Base-by-base conservation (phyloP, 2,113 vertebrate genomes). In the Macaca nemestrina region DNA sequence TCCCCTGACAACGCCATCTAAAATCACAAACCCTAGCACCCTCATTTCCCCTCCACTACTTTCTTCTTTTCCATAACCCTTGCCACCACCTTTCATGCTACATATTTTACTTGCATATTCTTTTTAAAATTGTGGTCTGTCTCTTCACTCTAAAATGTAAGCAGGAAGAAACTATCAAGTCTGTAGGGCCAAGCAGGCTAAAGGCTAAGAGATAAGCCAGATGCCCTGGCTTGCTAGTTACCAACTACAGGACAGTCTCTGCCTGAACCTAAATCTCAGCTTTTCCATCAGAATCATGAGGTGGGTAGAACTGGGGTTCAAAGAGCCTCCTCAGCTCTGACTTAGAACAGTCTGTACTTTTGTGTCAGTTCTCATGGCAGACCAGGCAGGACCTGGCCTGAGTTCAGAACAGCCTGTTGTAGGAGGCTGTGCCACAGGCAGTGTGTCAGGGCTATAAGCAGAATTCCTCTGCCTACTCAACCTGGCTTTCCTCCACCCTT, bases 301-400 rank as follows among this genome's bases (percentile, higher is more conserved):
- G 86, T 93, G 72, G 76, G 88, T 81, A 45, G 91, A 64, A 90
- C 18, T 50, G 25, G 25, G 50, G 55, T 35, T 75, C 84, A 55
- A 94, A 92, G 55, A 73, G 23, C 73, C 82, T 89, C 17, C n/a
- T 93, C 52, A 27, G 68, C 68, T 59, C 67, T 92, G 57, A 94
- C 76, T 92, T 72, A 72, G 72, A 97, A 96, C 83, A 93, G 73
- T 75, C 55, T 93, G 94, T 97, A 83, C 90, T 88, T 95, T 59
- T 50, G 18, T 92, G 43, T 16, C 8, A 22, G 8, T 94, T 88
- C 52, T 93, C 68, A 50, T 3, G 25, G 76, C 30, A 80, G 80
- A 73, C 14, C 35, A 80, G 70, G 43, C 67, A 92, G 35, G 52
- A 50, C 23, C 48, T 67, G 17, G 45, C 32, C 43, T 95, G 90